Evolutionary conservation across 2,113 vertebrate genomes (phyloP).

Genomic region (Sterna hirundo): DNA sequence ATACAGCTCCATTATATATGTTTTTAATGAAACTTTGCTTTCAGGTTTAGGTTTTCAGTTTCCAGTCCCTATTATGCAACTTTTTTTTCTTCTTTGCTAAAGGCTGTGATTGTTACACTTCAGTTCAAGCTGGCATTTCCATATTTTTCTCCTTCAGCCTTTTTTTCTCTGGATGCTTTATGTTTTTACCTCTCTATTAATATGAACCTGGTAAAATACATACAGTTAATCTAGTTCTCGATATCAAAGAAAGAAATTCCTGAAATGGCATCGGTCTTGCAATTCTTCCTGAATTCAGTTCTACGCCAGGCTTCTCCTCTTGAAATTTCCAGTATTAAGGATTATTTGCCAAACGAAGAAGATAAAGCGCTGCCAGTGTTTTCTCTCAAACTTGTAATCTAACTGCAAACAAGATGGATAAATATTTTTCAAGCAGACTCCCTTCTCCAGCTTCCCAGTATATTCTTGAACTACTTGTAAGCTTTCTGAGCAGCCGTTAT

Average conservation of each 20-base stretch:
- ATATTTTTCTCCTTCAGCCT: neutral
- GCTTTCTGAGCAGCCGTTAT: neutral
- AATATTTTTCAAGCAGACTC: neutral
- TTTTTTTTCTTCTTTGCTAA: neutral
- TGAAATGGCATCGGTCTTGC: neutral
- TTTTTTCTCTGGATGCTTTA: neutral
- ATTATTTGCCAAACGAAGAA: constrained; percentile 29
- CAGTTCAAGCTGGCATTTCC: neutral
- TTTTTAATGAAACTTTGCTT: neutral
- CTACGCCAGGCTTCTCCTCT: neutral
- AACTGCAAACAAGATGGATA: constrained; percentile 22
- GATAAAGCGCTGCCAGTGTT: constrained; percentile 19
- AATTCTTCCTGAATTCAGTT: neutral
- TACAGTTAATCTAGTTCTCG: neutral
- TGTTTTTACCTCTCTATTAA: neutral
- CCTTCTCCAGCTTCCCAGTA: neutral
- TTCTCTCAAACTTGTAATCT: constrained; percentile 30
- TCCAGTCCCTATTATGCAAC: neutral
- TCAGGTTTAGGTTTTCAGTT: constrained; percentile 12
- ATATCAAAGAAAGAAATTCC: neutral
- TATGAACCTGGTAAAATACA: neutral
- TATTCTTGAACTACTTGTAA: neutral
- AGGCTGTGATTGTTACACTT: constrained; percentile 15
- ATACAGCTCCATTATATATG: neutral
- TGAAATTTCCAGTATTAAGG: neutral